Percentiles rank a stretch among this genome's conserved stretches.
Conservation (phyloP, 1,140 invertebrate species). For the Gryllus bimaculatus region DNA sequence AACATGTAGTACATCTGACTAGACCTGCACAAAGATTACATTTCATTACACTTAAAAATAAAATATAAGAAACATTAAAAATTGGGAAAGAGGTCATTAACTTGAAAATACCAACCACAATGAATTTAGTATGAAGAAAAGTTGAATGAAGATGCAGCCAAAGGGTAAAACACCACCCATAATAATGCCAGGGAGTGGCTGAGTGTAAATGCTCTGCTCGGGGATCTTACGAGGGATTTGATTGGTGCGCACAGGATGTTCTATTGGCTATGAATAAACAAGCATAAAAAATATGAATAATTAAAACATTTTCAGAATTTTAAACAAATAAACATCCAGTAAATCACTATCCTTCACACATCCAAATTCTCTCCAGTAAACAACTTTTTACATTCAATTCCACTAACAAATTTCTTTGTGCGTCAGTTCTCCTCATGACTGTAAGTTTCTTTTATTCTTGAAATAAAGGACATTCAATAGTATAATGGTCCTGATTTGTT, state of each 20-base stretch:
- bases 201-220: conserved; percentile 94
- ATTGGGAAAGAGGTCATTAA: neutral
- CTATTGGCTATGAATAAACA: conserved; percentile 60
- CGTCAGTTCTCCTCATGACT: no score
- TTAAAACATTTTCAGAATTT: conserved; percentile 3
- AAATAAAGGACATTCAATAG: no score
- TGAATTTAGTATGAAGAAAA: conserved; percentile 98
- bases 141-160: conserved; percentile 98
- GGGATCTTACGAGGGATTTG: conserved; percentile 98
- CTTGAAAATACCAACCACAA: conserved; percentile 60
- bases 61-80: neutral
- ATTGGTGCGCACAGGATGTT: conserved; percentile 95
- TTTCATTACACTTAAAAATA: neutral
- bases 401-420: no score
- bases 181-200: conserved; percentile 80
- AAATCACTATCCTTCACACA: no score
- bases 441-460: no score
- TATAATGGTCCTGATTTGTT: no score
- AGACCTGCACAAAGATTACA: conserved; percentile 46
- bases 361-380: no score
- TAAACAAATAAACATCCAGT: neutral
- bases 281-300: neutral
- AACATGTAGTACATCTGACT: conserved; percentile 99
- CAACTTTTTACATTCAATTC: no score
- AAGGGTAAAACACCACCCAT: conserved; percentile 99